Evolutionary conservation across 2,113 vertebrate genomes (phyloP).

Genomic region (Elephantulus edwardii): DNA sequence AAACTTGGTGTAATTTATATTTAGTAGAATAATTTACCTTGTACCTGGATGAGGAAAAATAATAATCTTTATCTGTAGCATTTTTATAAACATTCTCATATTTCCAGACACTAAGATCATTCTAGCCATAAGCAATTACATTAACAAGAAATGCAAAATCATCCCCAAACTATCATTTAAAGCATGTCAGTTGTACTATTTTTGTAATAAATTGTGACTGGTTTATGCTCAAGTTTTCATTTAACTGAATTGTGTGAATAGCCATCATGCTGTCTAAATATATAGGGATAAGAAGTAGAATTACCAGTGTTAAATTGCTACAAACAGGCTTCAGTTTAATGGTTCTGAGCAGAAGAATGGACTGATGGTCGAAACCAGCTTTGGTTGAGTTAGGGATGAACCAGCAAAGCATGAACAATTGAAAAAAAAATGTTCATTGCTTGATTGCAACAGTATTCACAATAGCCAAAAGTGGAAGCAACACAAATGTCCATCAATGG

Average conservation of each 20-base stretch:
- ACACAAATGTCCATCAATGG: neutral
- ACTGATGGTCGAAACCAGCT: neutral
- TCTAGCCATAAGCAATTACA: conserved; percentile 28
- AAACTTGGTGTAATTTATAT: neutral
- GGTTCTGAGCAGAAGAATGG: neutral
- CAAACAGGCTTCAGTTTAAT: conserved; percentile 10
- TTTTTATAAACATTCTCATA: conserved; percentile 46
- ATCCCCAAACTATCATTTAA: neutral
- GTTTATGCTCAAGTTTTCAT: conserved; percentile 57
- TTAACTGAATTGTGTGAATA: neutral
- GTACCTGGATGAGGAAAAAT: neutral
- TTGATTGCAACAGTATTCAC: neutral
- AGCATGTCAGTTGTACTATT: neutral
- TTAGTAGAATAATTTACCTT: conserved; percentile 6
- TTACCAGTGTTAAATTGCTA: conserved; percentile 40
- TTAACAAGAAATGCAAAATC: neutral
- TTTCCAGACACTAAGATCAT: conserved; percentile 32
- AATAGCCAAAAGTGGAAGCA: neutral
- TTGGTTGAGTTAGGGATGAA: neutral
- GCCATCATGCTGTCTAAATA: conserved; percentile 7
- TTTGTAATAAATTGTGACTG: conserved; percentile 28
- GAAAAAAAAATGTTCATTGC: neutral
- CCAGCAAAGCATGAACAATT: neutral
- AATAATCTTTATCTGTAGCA: neutral
- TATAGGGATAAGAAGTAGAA: conserved; percentile 28